Base-by-base conservation (phyloP, 2,113 vertebrate genomes). In the Gorsachius goisagi region DNA sequence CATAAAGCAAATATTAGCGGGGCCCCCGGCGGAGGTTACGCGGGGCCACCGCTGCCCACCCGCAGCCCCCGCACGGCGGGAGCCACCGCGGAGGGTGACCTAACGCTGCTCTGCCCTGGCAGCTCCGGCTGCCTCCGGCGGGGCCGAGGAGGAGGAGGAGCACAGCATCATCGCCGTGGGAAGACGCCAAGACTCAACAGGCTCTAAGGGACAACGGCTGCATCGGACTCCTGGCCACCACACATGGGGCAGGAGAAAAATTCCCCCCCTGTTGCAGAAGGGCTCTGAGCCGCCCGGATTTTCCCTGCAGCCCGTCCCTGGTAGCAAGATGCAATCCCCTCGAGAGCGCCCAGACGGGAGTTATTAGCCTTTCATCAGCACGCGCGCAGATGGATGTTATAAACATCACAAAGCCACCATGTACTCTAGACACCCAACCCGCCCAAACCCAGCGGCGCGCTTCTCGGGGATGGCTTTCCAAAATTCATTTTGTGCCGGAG, bases 1-100 rank as follows among this genome's bases (percentile, higher is more conserved):
- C 96, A 97, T 85, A 95, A 96, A 96, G 82, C 78, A 97, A 97
- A 97, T 66, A 97, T 64, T 19, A 83, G 87, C 64, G 52, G 59
- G 88, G 66, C 79, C 89, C 19, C 55, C 8, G 1, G 53, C 7
- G 79, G 74, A 55, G 93, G 84, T 78, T 56, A 77, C 1, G 0
- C 15, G 9, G 66, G 88, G 95, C 69, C 83, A 79, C 27, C 1
- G 0, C 44, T n/a, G 87, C 95, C 95, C 75, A 66, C 84, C 66
- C 1, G 0, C 56, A 69, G 89, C 72, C 69, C 71, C 76, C 49
- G 2, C 75, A 14, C 69, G 45, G 90, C 24, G 0, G 77, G 78
- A 93, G 82, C 76, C 93, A 47, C 62, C 21, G 0, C 63, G 0
- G 50, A 84, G 68, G 41, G 59, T 96, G 95, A 97, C 84, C 73